Evolutionary conservation across 1,140 invertebrate genomes (phyloP).

Genomic region (Bathynomus jamesi): DNA sequence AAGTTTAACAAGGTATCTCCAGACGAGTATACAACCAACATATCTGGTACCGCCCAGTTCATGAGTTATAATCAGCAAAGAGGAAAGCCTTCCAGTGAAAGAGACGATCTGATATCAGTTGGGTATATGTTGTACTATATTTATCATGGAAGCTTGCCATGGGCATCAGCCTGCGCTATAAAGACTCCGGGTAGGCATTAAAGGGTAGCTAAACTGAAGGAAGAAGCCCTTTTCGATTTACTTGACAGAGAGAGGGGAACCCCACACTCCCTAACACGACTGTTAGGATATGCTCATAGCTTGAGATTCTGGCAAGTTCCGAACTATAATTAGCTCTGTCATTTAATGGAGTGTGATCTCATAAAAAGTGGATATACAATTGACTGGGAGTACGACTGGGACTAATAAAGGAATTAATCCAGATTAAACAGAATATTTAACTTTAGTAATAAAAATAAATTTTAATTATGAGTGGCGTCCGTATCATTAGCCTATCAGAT

Average conservation of each 20-base stretch:
- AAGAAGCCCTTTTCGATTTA: not conserved
- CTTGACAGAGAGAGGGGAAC: not conserved
- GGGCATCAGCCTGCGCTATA: not conserved
- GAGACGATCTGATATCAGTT: not conserved
- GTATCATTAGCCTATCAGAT: too few species aligned
- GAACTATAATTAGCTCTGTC: not conserved
- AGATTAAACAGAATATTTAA: not conserved
- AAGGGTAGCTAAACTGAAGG: not conserved
- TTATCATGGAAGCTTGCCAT: not conserved
- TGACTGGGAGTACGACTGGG: not conserved
- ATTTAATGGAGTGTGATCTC: not conserved
- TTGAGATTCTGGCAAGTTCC: not conserved
- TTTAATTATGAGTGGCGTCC: too few species aligned
- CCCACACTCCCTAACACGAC: not conserved
- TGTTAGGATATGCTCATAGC: not conserved
- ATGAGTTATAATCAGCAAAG: not conserved
- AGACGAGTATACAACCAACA: not conserved
- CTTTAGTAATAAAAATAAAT: not conserved
- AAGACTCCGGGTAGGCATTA: not conserved
- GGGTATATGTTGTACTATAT: not conserved
- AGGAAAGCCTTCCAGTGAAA: not conserved
- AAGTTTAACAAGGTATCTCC: not conserved
- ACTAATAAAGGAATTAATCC: not conserved
- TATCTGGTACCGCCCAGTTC: not conserved
- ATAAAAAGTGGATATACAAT: not conserved